phyloP scores from a whole-genome alignment of 2,113 vertebrate genomes.

The Condylura cristata region DNA sequence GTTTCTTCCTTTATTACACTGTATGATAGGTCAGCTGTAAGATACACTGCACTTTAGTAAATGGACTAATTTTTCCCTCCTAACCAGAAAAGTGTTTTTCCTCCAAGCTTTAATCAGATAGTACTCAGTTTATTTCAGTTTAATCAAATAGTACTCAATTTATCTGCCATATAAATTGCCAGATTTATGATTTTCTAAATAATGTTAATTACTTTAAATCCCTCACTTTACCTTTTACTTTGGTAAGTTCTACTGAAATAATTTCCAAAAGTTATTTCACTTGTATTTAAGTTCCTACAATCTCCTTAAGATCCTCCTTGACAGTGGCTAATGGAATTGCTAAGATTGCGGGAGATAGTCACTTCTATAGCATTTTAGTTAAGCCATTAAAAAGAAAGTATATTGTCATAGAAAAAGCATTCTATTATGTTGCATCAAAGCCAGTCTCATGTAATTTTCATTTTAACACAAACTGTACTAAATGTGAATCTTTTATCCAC shows the following conservation, averaged over 20 bases:
- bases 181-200: background rate
- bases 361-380: slow-evolving; percentile 7
- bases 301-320: slow-evolving; percentile 13
- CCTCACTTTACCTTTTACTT: slow-evolving; percentile 47
- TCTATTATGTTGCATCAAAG: slow-evolving; percentile 58
- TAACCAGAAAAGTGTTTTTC: background rate
- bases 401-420: slow-evolving; percentile 34
- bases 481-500: slow-evolving; percentile 68
- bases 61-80: background rate
- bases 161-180: background rate
- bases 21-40: background rate
- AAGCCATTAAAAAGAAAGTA: slow-evolving; percentile 48
- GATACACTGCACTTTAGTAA: background rate
- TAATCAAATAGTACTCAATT: background rate
- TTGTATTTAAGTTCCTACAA: slow-evolving; percentile 4
- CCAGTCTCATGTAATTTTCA: slow-evolving; percentile 64
- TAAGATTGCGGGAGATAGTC: background rate
- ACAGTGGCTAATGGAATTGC: slow-evolving; percentile 22
- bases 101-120: background rate
- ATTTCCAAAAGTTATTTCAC: background rate
- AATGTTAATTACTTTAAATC: background rate
- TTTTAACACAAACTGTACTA: slow-evolving; percentile 61
- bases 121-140: background rate
- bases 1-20: background rate
- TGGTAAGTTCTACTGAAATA: background rate